Evolutionary conservation across 2,113 vertebrate genomes (phyloP).

Genomic region (Litocranius walleri): DNA sequence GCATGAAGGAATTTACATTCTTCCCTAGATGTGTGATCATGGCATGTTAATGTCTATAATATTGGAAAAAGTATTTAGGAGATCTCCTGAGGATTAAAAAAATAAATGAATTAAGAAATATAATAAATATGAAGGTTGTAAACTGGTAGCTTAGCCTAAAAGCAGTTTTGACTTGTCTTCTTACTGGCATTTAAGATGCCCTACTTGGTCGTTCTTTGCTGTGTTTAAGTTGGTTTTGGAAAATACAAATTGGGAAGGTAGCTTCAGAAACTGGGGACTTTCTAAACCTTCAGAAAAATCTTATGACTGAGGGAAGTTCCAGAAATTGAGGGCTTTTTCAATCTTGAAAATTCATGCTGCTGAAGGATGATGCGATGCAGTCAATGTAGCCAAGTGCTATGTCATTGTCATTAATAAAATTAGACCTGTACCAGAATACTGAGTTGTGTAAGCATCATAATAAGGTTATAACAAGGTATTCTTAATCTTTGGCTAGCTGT

Average conservation of each 20-base stretch:
- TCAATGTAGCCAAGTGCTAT: not conserved
- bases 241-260: not conserved
- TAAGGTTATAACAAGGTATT: not conserved
- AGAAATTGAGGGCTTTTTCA: not conserved
- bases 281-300: not conserved
- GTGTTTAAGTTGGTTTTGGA: not conserved
- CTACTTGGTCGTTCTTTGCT: not conserved
- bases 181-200: not conserved
- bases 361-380: not conserved
- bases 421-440: not conserved
- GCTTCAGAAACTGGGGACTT: not conserved
- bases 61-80: not conserved
- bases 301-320: conserved; percentile 5
- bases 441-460: not conserved
- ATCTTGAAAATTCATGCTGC: not conserved
- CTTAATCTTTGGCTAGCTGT: not conserved
- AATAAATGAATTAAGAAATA: not conserved
- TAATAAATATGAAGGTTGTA: not conserved
- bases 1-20: not conserved
- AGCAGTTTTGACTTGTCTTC: not conserved
- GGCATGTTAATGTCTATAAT: not conserved
- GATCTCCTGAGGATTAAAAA: not conserved
- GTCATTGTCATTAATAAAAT: not conserved
- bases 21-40: not conserved
- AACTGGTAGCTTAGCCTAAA: not conserved